Percentiles rank a stretch among this genome's conserved stretches.
Conservation (phyloP, 2,113 vertebrate genomes). For the Nothoprocta perdicaria region DNA sequence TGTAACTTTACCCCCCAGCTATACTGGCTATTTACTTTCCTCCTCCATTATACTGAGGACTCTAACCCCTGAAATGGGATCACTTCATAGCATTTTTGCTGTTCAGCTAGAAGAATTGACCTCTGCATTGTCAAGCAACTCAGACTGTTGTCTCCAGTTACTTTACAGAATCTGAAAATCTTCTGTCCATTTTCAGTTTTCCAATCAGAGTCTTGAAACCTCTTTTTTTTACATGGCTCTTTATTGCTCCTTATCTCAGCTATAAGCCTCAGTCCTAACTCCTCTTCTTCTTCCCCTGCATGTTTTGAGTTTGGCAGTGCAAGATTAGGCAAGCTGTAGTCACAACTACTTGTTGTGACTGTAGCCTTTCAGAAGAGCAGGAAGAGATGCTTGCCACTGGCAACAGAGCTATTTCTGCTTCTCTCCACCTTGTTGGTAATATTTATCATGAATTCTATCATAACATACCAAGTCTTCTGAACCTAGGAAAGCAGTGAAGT, state of each 20-base stretch:
- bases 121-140: not conserved
- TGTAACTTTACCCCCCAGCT: slow-evolving; percentile 20
- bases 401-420: not conserved
- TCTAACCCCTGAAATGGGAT: not conserved
- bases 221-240: not conserved
- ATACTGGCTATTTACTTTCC: slow-evolving; percentile 10
- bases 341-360: slow-evolving; percentile 26
- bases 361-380: slow-evolving; percentile 22
- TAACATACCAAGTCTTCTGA: slow-evolving; percentile 29
- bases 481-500: not conserved
- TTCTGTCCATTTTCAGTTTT: not conserved
- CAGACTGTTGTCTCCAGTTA: not conserved
- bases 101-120: not conserved
- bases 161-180: not conserved
- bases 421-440: not conserved
- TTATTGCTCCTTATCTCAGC: not conserved
- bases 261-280: not conserved
- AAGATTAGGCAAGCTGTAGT: not conserved
- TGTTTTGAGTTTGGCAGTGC: not conserved
- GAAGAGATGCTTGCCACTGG: slow-evolving; percentile 35
- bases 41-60: not conserved
- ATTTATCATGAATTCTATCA: slow-evolving; percentile 36
- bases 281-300: not conserved
- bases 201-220: not conserved
- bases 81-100: not conserved